These are phyloP conservation scores for Sesamia inferens DNA, from an alignment of 2,888 invertebrate species.

Conservation along the genomic window DNA sequence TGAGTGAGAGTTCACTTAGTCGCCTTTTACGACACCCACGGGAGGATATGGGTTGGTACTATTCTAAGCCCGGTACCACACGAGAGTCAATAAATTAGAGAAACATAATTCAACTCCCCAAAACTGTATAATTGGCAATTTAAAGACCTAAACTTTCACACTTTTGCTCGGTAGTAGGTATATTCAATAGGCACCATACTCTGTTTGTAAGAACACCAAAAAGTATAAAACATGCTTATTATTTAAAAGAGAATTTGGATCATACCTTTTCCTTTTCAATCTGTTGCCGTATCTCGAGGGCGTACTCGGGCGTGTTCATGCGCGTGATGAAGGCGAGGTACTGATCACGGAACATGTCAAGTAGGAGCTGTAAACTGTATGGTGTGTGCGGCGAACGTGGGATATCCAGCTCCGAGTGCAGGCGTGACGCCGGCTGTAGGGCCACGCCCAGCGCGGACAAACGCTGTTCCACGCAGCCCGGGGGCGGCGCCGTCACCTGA, in stretches of 20 bases:
- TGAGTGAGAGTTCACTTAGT: too few species aligned
- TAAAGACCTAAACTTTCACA: not conserved
- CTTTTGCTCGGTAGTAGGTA: slow-evolving; percentile 3
- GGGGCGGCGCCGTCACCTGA: slow-evolving; percentile 94
- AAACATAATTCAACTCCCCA: not conserved
- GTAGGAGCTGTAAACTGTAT: slow-evolving; percentile 95
- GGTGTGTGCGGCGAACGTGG: slow-evolving; percentile 95
- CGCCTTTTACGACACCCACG: too few species aligned
- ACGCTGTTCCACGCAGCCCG: slow-evolving; percentile 97
- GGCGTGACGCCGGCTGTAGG: slow-evolving; percentile 90
- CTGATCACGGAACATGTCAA: slow-evolving; percentile 96
- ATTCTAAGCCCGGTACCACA: too few species aligned
- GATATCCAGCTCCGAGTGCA: slow-evolving; percentile 96
- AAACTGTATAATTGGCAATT: not conserved
- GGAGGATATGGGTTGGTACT: too few species aligned
- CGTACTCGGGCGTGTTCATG: slow-evolving; percentile 95
- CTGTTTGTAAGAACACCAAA: slow-evolving; percentile 46
- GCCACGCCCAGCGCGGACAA: slow-evolving; percentile 94
- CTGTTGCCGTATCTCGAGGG: slow-evolving; percentile 92
- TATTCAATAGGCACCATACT: slow-evolving; percentile 15
- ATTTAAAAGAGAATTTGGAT: slow-evolving; percentile 12
- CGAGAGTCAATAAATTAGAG: not conserved
- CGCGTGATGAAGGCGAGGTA: slow-evolving; percentile 95
- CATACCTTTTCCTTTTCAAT: slow-evolving; percentile 94
- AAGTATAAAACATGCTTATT: slow-evolving; percentile 23